phyloP scores from a whole-genome alignment of 2,797 vertebrate species.

The Cossypha caffra region DNA sequence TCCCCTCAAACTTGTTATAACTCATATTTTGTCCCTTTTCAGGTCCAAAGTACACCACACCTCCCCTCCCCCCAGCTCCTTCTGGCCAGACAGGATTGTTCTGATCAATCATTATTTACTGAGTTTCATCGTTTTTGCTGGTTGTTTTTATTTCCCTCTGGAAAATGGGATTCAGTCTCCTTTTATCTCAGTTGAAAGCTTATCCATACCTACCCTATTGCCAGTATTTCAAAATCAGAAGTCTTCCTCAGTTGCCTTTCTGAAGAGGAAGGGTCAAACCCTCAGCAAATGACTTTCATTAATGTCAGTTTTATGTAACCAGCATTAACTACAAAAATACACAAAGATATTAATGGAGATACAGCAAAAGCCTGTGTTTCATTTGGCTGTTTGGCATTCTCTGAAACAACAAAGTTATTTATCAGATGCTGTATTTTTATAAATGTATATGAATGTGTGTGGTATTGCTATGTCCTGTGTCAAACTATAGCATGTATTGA shows the following conservation, averaged over 20 bases:
- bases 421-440: background rate
- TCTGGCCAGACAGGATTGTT: background rate
- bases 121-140: background rate
- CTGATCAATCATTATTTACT: background rate
- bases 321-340: background rate
- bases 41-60: background rate
- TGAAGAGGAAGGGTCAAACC: background rate
- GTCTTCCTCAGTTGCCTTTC: background rate
- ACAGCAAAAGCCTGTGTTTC: background rate
- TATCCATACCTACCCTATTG: background rate
- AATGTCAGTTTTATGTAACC: background rate
- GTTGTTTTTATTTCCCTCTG: background rate
- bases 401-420: background rate
- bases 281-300: background rate
- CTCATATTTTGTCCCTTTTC: background rate
- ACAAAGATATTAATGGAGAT: background rate
- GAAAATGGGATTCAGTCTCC: background rate
- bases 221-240: background rate
- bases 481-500: background rate
- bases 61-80: rapidly evolving
- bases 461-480: background rate
- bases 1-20: background rate
- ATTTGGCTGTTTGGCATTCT: background rate
- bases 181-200: background rate
- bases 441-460: background rate